Base-by-base conservation (phyloP, 1,140 invertebrate species). In the Habropoda laboriosa region DNA sequence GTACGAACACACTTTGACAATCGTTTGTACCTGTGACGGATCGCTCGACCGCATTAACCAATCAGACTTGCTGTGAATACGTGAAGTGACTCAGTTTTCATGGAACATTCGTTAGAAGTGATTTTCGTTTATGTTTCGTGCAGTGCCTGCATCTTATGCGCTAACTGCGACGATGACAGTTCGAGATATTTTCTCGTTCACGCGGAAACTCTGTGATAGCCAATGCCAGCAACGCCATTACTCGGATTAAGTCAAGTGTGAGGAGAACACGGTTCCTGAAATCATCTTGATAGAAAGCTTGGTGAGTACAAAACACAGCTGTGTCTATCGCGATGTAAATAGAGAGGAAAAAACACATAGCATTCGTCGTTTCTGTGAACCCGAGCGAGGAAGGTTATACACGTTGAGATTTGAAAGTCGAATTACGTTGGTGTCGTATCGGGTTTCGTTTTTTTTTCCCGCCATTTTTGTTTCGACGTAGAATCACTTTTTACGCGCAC, bases 191-290 rank as follows among this genome's bases (percentile, higher is more conserved):
- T 71, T 51, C 45, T 75, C 42, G 53, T 58, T 55, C 72, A 66
- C 35, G 70, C 61, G 83, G 21, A 70, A 85, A 83, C 53, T 73
- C 80, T 85, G 83, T 85, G 89, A 91, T 89, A 89, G 79, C 82
- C 86, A 78, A 86, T 90, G 89, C 71, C 85, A 88, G 86, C 78
- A 85, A 88, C 85, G 42, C 42, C 75, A 61, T 63, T 80, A 80
- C 77, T 81, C 66, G 89, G 87, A 90, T 91, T 89, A 90, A 82
- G 75, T 83, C 63, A 47, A 35, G 32, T 51, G 55, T 68, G 75
- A 64, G 70, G 81, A 83, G 79, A 80, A 51, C 47, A 38, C 24
- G 63, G 45, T 57, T 58, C 58, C 70, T 40, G 42, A 55, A 35
- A 55, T 61, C 64, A 42, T 66, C 42, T 57, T 40, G 35, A 58